phyloP scores from a whole-genome alignment of 2,113 vertebrate genomes.

The Garra rufa region DNA sequence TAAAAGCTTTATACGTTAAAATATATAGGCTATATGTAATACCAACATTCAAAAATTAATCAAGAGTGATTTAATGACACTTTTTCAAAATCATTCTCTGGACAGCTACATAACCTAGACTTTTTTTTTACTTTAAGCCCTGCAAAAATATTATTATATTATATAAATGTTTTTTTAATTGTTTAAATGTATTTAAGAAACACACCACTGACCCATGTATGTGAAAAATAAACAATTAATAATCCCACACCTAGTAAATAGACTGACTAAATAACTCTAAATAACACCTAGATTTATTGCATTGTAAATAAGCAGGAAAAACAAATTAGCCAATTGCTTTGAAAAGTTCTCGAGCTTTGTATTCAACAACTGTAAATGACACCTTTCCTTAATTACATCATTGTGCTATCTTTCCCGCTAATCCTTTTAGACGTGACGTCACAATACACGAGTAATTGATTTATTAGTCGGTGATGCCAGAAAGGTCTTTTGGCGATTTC shows the following conservation, averaged over 20 bases:
- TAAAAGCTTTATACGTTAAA: not conserved
- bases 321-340: constrained; percentile 63
- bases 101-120: not conserved
- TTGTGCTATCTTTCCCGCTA: constrained; percentile 57
- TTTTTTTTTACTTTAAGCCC: not conserved
- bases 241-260: constrained; percentile 13
- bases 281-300: constrained; percentile 65
- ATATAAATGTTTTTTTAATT: not conserved
- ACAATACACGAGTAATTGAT: constrained; percentile 59
- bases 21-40: not conserved
- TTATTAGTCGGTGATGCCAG: constrained; percentile 35
- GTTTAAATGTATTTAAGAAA: not conserved
- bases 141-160: not conserved
- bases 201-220: not conserved
- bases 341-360: constrained; percentile 54
- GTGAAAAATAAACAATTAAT: constrained; percentile 1
- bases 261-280: constrained; percentile 34
- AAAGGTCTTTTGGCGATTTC: not conserved
- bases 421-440: constrained; percentile 68
- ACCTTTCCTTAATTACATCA: constrained; percentile 73
- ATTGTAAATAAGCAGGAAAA: constrained; percentile 62
- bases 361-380: constrained; percentile 63
- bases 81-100: not conserved
- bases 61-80: too few relatives aligned
- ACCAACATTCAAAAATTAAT: too few relatives aligned